These are phyloP conservation scores for Artemia sinica DNA, from an alignment of 2,888 invertebrate species.

Conservation along the genomic window DNA sequence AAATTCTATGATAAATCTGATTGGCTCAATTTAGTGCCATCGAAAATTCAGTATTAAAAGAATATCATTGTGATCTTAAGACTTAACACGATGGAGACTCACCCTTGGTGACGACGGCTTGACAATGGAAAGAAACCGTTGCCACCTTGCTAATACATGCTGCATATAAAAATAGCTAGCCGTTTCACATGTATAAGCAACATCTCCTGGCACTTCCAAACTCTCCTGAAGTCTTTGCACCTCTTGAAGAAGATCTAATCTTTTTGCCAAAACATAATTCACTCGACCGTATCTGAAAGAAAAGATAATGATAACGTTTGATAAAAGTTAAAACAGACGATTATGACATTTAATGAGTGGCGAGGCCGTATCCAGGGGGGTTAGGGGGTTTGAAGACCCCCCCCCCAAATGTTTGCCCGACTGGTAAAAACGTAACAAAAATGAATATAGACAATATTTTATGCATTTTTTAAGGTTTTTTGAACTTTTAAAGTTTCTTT, in stretches of 20 bases:
- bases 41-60: no score
- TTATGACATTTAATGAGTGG: neutral
- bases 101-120: conserved; percentile 37
- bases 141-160: conserved; percentile 80
- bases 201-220: conserved; percentile 65
- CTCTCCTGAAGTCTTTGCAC: conserved; percentile 76
- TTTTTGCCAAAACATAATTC: conserved; percentile 87
- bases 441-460: no score
- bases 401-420: no score
- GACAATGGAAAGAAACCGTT: conserved; percentile 53
- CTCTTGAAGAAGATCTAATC: conserved; percentile 67
- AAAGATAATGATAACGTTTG: neutral
- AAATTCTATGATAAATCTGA: no score
- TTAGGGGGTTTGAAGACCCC: no score
- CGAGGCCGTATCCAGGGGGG: no score
- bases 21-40: no score
- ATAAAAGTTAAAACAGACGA: neutral
- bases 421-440: no score
- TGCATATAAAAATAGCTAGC: conserved; percentile 95
- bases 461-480: no score
- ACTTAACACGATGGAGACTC: conserved; percentile 19
- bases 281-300: conserved; percentile 72
- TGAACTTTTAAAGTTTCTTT: no score
- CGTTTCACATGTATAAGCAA: conserved; percentile 93
- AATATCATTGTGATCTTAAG: no score